Conservation (phyloP, 2,113 vertebrate genomes). For the Calidris pygmaea region DNA sequence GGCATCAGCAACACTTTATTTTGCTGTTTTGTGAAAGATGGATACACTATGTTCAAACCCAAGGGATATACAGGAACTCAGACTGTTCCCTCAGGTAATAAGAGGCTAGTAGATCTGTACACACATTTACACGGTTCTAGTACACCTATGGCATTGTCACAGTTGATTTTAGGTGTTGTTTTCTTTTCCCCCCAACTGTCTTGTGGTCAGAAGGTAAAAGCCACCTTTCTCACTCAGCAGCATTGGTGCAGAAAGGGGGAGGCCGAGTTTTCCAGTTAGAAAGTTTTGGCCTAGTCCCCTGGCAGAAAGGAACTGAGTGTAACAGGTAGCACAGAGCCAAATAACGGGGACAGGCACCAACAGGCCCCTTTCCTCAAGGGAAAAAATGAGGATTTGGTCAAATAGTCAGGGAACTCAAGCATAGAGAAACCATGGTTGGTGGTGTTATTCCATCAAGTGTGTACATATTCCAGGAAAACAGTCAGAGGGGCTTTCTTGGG, state of each 20-base stretch:
- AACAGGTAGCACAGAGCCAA: background rate
- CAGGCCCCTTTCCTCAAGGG: background rate
- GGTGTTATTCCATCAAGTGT: too few species aligned
- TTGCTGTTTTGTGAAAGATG: constrained; percentile 53
- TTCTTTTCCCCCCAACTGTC: background rate
- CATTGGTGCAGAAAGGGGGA: background rate
- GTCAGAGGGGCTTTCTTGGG: background rate
- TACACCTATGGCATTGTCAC: too few species aligned
- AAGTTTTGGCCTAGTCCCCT: too few species aligned
- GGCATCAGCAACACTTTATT: background rate
- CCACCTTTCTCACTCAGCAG: background rate
- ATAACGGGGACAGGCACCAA: accelerated
- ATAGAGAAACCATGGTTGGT: background rate
- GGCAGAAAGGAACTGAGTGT: background rate
- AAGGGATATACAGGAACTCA: constrained; percentile 66
- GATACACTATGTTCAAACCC: constrained; percentile 66
- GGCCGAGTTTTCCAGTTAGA: background rate
- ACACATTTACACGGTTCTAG: background rate
- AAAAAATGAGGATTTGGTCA: background rate
- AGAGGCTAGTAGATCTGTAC: constrained; percentile 71
- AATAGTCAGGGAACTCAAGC: background rate
- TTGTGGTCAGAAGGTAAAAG: background rate
- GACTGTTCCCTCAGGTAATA: constrained; percentile 65
- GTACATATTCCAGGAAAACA: background rate
- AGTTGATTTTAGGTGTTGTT: background rate